A percentile compares a stretch with the other conserved stretches of the same genome.
Conservation (phyloP, 1,140 invertebrate genomes). For the Lepidurus couesii region DNA sequence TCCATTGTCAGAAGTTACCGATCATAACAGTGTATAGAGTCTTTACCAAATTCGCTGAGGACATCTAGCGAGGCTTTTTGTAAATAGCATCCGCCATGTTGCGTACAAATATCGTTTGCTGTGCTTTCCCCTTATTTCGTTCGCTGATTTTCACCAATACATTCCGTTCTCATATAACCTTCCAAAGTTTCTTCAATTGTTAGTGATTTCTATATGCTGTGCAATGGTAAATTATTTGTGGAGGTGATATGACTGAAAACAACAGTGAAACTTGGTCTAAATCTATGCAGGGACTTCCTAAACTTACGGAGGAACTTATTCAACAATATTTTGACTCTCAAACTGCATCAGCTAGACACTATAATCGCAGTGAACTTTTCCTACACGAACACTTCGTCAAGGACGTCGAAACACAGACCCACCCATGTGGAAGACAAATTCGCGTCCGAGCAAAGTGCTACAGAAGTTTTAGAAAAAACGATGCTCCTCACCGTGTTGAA, state of each 20-base stretch:
- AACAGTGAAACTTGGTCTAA: constrained; percentile 1
- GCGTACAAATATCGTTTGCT: too few species aligned
- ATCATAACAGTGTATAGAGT: too few species aligned
- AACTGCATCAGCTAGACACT: not conserved
- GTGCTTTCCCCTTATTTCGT: too few species aligned
- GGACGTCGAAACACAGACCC: constrained; percentile 1
- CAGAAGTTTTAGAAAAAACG: constrained; percentile 24
- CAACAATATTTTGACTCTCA: constrained; percentile 2
- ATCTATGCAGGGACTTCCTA: not conserved
- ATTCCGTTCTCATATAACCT: not conserved
- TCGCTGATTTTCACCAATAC: too few species aligned
- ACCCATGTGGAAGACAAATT: not conserved
- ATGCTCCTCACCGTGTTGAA: not conserved
- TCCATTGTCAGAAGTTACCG: too few species aligned
- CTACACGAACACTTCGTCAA: constrained; percentile 19
- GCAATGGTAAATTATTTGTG: not conserved
- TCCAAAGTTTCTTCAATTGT: not conserved
- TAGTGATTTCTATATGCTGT: not conserved
- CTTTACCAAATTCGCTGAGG: too few species aligned
- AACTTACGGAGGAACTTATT: not conserved
- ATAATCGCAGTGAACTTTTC: constrained; percentile 26
- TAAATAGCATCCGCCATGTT: too few species aligned
- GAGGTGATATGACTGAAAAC: not conserved
- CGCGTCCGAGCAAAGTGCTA: constrained; percentile 13
- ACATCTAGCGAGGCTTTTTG: too few species aligned